Base-by-base conservation (phyloP, 1,140 invertebrate genomes). In the Neodiprion lecontei region DNA sequence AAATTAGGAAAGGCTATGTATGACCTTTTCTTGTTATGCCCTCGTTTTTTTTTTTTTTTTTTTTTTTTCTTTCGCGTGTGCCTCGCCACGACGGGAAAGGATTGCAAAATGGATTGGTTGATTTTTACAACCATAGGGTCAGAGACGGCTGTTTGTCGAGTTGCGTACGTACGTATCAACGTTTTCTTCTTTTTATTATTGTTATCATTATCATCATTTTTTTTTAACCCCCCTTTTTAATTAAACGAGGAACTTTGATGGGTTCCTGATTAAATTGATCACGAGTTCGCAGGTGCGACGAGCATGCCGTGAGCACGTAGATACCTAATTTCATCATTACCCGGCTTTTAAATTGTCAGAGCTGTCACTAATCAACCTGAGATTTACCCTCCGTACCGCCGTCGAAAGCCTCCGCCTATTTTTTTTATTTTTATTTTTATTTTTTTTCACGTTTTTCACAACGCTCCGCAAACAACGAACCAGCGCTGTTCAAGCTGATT, bases 1-100 rank as follows among this genome's bases (percentile, higher is more conserved):
- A 87, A 88, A 88, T 89, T 88, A 89, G 86, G 53, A 88, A 86
- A 89, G 80, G 77, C 82, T 82, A 83, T 61, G 53, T 61, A 61
- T 73, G 75, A 81, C 78, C 79, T 81, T 82, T 79, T 79, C 78
- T 79, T 77, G 74, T 69, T 77, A 12, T 48, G 12, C 12, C 21
- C 49, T 61, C 50, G 61, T 9, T 70, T 11, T 66, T 74, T 74
- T 75, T 77, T 77, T n/a, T 72, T 70, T 70, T 67, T 61, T 2
- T 61, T 2, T 66, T 66, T 12, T 12, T 75, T 72, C 66, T 65
- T 73, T 70, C 49, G 23, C 53, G n/a, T 67, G 28, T 40, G 28
- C 28, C 28, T 40, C 28, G 28, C 28, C 53, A 68, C 70, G 70
- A 48, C 48, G 28, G 12, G 49, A 67, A 67, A 40, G 61, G 74